Conservation (phyloP, 2,113 vertebrate species). For the Eptatretus burgeri region DNA sequence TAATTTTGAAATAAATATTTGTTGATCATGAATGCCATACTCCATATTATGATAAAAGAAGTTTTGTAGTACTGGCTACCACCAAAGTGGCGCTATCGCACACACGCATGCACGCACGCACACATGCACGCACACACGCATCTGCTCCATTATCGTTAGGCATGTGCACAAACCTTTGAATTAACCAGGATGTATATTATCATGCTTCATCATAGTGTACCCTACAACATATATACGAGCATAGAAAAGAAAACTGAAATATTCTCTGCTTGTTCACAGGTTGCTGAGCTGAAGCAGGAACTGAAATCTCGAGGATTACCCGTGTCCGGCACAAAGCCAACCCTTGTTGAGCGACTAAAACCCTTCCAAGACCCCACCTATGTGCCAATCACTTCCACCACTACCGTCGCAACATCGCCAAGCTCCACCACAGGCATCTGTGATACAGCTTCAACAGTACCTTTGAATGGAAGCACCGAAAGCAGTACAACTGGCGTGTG, state of each 20-base stretch:
- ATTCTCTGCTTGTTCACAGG: conserved; percentile 19
- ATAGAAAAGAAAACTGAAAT: neutral
- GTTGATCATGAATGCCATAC: too few species aligned
- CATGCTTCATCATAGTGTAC: too few species aligned
- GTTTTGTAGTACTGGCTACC: too few species aligned
- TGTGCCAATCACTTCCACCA: conserved; percentile 10
- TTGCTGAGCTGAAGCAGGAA: conserved; percentile 77
- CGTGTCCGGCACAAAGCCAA: conserved; percentile 69
- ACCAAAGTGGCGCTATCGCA: too few species aligned
- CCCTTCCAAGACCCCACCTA: conserved; percentile 46
- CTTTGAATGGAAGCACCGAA: conserved; percentile 40
- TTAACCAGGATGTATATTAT: too few species aligned
- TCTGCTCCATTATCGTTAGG: too few species aligned
- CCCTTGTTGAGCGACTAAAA: conserved; percentile 58
- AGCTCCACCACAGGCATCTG: conserved; percentile 7
- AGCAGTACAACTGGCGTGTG: conserved; percentile 44
- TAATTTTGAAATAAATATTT: too few species aligned
- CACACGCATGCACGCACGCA: too few species aligned
- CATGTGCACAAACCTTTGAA: too few species aligned
- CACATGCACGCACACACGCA: too few species aligned
- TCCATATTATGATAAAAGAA: too few species aligned
- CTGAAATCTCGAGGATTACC: conserved; percentile 69
- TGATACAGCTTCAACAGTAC: conserved; percentile 33
- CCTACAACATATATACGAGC: too few species aligned
- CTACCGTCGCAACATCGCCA: conserved; percentile 22